Conservation (phyloP, 2,888 invertebrate species). For the Acanthopleura granulata region DNA sequence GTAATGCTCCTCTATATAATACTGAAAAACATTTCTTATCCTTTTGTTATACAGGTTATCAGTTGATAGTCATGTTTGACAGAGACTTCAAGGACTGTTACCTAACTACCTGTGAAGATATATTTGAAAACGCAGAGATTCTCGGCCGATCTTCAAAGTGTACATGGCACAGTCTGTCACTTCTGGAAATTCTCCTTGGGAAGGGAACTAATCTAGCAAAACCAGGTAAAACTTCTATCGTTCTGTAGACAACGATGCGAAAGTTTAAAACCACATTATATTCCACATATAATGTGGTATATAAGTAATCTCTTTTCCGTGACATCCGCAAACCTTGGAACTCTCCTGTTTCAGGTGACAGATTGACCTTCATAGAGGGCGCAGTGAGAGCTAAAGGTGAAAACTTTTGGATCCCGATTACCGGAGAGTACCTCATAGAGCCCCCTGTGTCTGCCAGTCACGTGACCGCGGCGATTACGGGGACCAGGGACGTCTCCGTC, state of each 20-base stretch:
- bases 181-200: not conserved
- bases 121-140: not conserved
- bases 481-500: not conserved
- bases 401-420: not conserved
- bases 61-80: not conserved
- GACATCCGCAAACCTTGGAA: not conserved
- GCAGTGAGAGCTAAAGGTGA: not conserved
- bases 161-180: not conserved
- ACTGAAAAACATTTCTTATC: not conserved
- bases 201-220: not conserved
- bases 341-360: not conserved
- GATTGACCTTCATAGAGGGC: not conserved
- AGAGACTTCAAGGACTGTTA: not conserved
- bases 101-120: not conserved
- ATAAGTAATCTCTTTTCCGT: not conserved
- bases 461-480: not conserved
- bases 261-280: not conserved
- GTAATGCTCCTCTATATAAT: no score
- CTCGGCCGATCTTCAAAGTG: not conserved
- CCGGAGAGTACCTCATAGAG: not conserved
- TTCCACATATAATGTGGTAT: not conserved
- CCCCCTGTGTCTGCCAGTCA: not conserved
- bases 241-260: not conserved
- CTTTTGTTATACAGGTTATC: not conserved
- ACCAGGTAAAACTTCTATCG: not conserved